Base-by-base conservation (phyloP, 2,888 invertebrate species). In the Cantharis lateralis region DNA sequence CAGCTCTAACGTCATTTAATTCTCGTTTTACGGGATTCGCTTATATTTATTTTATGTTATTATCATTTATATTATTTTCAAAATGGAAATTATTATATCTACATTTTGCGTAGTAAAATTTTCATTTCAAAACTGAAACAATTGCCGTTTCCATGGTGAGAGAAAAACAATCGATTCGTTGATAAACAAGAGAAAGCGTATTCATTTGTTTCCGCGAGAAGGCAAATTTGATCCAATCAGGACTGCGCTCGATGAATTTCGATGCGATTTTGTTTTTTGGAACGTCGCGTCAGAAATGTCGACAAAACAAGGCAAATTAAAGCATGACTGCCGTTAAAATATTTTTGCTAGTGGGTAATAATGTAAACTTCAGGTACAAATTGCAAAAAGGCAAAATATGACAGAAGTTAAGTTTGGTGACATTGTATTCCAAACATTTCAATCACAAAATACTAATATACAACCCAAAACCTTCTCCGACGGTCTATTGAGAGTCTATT, bases 351-450 rank as follows among this genome's bases (percentile, higher is more conserved):
- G 48, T 48, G 7, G 64, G 18, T 15, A 66, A 66, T 66, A 66
- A 20, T 66, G 20, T 66, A 24, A 66, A 18, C n/a, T 68, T 28
- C 26, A 68, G 68, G 28, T 68, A 68, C 68, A 68, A 68, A 68
- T 32, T 24, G 28, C 68, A 68, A 68, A 15, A 68, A 68, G 24
- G 18, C 20, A 13, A 63, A 16, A 1, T 13, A 16, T 63, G 63
- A 18, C 15, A 18, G 18, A 66, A 66, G 20, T 16, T n/a, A 66
- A 66, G 64, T 66, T 24, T 66, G 24, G 68, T 24, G 74, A 74
- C 71, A 77, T 77, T 71, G 68, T 73, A 63, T 71, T 71, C 71
- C 74, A 68, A 64, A 62, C 26, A 74, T 28, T 74, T 74, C 71
- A 77, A 77, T 77, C 48, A 62, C 15, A 48, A 68, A 61, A 68